Evolutionary conservation across 2,113 vertebrate genomes (phyloP).

Genomic region (Dissostichus mawsoni): DNA sequence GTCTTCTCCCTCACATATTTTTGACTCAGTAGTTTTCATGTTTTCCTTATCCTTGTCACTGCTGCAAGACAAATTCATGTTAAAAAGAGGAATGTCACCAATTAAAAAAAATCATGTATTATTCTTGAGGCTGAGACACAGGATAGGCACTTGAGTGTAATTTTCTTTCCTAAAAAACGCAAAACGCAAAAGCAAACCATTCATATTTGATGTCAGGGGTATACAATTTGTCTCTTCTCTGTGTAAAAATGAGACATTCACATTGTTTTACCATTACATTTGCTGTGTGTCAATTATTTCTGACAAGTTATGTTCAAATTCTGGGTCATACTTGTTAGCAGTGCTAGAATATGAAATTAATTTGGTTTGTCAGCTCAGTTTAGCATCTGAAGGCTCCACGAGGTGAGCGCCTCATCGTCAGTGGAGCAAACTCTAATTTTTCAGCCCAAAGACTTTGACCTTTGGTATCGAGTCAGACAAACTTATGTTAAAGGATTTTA

Average conservation of each 20-base stretch:
- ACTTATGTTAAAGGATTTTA: neutral
- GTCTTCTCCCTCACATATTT: neutral
- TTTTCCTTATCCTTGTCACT: neutral
- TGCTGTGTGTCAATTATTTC: neutral
- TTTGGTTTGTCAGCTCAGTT: constrained; percentile 26
- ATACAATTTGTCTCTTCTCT: neutral
- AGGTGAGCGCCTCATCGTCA: constrained; percentile 5
- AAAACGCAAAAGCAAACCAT: neutral
- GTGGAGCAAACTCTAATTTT: constrained; percentile 21
- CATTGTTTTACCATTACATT: neutral
- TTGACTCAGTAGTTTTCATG: neutral
- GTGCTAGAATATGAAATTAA: neutral
- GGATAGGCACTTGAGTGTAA: constrained; percentile 8
- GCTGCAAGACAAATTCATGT: neutral
- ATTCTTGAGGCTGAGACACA: neutral
- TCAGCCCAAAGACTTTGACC: neutral
- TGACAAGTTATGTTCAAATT: neutral
- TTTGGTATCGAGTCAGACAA: neutral
- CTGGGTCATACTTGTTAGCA: neutral
- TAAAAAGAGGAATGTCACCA: constrained; percentile 1
- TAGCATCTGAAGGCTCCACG: constrained; percentile 2
- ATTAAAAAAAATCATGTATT: constrained; percentile 1
- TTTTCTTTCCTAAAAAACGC: neutral
- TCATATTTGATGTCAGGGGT: neutral
- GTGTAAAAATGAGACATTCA: neutral